These are phyloP conservation scores for Zele albiditarsus DNA, from an alignment of 2,888 invertebrate species.

Conservation along the genomic window DNA sequence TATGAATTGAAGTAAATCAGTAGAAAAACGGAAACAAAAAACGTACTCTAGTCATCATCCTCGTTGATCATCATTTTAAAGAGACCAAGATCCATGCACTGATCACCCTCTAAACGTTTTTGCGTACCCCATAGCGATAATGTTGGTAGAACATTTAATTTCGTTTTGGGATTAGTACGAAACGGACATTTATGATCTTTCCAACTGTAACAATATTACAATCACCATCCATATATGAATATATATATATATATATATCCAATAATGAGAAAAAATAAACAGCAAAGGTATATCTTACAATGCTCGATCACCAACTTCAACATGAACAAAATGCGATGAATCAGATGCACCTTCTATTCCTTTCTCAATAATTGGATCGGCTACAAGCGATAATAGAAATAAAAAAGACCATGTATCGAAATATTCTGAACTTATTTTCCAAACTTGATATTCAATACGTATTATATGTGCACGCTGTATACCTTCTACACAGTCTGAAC, in stretches of 20 bases:
- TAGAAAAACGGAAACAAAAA: background rate
- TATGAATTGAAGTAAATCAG: background rate
- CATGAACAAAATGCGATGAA: slow-evolving; percentile 81
- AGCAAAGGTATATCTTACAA: slow-evolving; percentile 76
- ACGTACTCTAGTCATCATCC: slow-evolving; percentile 74
- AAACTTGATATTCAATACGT: slow-evolving; percentile 55
- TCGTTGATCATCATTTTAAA: slow-evolving; percentile 87
- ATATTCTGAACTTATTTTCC: background rate
- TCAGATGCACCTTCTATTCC: slow-evolving; percentile 78
- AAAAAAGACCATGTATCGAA: background rate
- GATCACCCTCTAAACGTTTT: slow-evolving; percentile 85
- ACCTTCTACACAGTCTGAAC: slow-evolving; percentile 91
- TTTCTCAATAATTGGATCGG: slow-evolving; percentile 84
- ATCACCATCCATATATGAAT: background rate
- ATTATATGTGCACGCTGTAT: slow-evolving; percentile 50
- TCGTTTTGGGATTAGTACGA: slow-evolving; percentile 82
- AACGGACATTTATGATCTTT: slow-evolving; percentile 88
- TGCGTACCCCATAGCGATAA: slow-evolving; percentile 85
- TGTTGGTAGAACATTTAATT: slow-evolving; percentile 87
- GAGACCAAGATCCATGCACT: slow-evolving; percentile 83
- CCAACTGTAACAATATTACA: slow-evolving; percentile 79
- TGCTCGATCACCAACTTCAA: slow-evolving; percentile 84
- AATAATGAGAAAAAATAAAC: background rate
- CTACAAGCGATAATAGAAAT: slow-evolving; percentile 72
- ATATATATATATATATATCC: background rate